Evolutionary conservation across 2,797 vertebrate genomes (phyloP), one percentile per base, ranked within the genome.

Genomic region (Morus bassanus): DNA sequence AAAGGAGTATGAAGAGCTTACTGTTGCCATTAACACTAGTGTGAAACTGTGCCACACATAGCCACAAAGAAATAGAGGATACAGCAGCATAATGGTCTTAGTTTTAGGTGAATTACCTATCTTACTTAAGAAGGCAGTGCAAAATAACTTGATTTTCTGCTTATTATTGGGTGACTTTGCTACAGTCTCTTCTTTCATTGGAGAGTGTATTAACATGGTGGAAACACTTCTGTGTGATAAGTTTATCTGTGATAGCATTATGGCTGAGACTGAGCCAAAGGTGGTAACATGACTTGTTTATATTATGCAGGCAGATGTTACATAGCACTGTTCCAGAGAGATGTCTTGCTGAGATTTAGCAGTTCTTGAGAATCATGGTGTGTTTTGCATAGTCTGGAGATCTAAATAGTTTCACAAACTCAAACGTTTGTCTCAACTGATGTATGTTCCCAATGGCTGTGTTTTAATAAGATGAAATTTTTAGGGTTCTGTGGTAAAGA

Each of bases 261-360:
- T 6, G 10, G 18, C 39, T 83, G 72, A 86, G 30, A 53, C 39
- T 83, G 72, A 86, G 30, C 48, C 31, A 61, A 45, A 61, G 24
- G 24, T 65, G 23, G 17, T 48, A 56, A 64, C 3, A 18, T 33
- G 33, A 50, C 11, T 43, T 45, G 18, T 35, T 59, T 35, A 37
- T 30, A 27, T 41, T 39, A 35, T 0, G 0, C 15, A 24, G 35
- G n/a, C 18, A 23, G 9, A 24, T 75, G 33, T 67, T 72, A 43
- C 0, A 0, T 69, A 35, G 7, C 0, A 0, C 13, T 86, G 53
- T 56, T 88, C 6, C 31, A 45, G 73, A 84, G 28, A 70, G 22
- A 7, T 23, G 15, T 7, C 19, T 33, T 68, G 22, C n/a, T 92
- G 77, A 60, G 13, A 68, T n/a, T 23, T 41, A 48, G 39, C 10